Conservation (phyloP, 2,113 vertebrate genomes). For the Equus quagga region DNA sequence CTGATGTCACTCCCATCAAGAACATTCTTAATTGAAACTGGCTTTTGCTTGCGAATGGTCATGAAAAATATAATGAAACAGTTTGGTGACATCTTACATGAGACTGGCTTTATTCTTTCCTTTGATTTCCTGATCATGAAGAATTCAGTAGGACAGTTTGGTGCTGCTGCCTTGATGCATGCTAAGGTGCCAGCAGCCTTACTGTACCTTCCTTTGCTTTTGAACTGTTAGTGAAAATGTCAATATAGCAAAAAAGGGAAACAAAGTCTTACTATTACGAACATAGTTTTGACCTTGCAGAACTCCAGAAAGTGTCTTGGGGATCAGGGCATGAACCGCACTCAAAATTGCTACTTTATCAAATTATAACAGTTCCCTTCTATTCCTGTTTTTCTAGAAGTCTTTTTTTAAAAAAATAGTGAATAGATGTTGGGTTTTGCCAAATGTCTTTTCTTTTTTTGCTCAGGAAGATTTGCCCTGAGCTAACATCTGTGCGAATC, state of each 20-base stretch:
- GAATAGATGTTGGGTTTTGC: constrained; percentile 14
- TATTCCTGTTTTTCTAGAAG: neutral
- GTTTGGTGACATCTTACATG: constrained; percentile 19
- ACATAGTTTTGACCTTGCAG: constrained; percentile 24
- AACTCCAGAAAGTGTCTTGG: neutral
- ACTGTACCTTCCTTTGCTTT: neutral
- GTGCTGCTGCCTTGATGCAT: neutral
- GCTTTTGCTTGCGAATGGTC: constrained; percentile 45
- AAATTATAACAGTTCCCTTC: neutral
- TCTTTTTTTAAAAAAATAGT: neutral
- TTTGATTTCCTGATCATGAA: constrained; percentile 17
- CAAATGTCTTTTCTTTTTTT: neutral
- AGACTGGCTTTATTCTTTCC: constrained; percentile 36
- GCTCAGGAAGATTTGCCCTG: no score
- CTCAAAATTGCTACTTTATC: neutral
- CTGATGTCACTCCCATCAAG: neutral
- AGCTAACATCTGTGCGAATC: no score
- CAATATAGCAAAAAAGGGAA: neutral
- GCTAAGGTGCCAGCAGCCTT: neutral
- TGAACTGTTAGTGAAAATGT: constrained; percentile 2
- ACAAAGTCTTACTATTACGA: neutral
- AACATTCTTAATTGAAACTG: constrained; percentile 28
- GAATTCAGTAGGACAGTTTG: neutral
- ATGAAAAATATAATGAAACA: constrained; percentile 20
- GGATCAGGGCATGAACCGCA: neutral